Conservation (phyloP, 1,140 invertebrate genomes). For the Dendrolimus punctatus region DNA sequence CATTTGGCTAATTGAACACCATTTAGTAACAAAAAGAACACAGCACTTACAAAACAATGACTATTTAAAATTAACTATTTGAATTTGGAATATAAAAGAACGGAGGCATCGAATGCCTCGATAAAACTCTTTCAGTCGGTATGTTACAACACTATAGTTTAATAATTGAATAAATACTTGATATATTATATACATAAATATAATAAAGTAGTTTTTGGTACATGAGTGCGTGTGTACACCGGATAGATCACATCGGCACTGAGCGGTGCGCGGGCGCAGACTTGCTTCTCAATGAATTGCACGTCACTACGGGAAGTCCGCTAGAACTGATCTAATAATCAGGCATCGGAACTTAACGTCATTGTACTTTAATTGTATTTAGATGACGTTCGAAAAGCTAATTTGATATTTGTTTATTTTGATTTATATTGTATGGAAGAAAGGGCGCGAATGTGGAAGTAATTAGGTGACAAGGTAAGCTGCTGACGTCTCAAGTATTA, state of each 20-base stretch:
- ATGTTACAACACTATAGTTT: background rate
- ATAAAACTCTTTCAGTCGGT: too few relatives aligned
- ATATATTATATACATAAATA: constrained; percentile 1
- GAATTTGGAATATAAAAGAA: too few relatives aligned
- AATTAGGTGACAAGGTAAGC: too few relatives aligned
- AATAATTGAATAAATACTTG: background rate
- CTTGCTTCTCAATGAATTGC: constrained; percentile 49
- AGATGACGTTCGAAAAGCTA: constrained; percentile 33
- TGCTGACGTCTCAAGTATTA: too few relatives aligned
- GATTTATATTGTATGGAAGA: constrained; percentile 12
- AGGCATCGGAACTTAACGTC: constrained; percentile 38
- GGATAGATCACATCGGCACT: constrained; percentile 64
- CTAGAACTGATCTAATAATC: constrained; percentile 46
- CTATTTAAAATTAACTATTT: too few relatives aligned
- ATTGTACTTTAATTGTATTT: constrained; percentile 33
- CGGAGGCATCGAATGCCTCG: too few relatives aligned
- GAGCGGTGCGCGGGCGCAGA: constrained; percentile 44
- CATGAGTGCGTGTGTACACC: constrained; percentile 58
- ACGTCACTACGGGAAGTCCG: constrained; percentile 66
- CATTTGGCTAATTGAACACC: too few relatives aligned
- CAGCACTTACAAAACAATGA: too few relatives aligned
- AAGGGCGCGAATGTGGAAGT: too few relatives aligned
- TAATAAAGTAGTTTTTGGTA: constrained; percentile 21
- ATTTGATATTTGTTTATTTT: constrained; percentile 19
- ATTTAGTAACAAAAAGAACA: too few relatives aligned